Base-by-base conservation (phyloP, 1,140 invertebrate species). In the Pogonomyrmex barbatus region DNA sequence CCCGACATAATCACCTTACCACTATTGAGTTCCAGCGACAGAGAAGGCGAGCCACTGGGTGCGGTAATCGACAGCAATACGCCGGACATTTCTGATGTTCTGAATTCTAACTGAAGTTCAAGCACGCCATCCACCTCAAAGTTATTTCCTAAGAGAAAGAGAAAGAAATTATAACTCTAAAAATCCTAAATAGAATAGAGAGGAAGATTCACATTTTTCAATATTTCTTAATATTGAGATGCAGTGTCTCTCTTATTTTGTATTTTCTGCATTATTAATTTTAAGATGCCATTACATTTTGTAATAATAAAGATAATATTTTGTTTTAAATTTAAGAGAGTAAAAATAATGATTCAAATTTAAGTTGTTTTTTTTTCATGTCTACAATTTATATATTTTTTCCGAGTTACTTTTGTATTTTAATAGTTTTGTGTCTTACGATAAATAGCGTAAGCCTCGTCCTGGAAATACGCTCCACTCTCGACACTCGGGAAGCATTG, bases 401-500 rank as follows among this genome's bases (percentile, higher is more conserved):
- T 17, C 33, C 10, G 42, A 75, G 5, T 12, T 56, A 4, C 9
- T 39, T 1, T n/a, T 52, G 12, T 33, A 2, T 39, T 39, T 54
- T 39, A 58, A 4, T 52, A 52, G 77, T 86, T 84, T 39, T 39
- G 58, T 39, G 9, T 94, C 96, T 96, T 95, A 98, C 98, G 97
- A 92, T 98, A 98, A 63, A 98, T 95, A 33, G 97, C 98, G 94
- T 97, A 98, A 4, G 97, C 97, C 92, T 97, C 97, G 47, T 97
- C 97, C 17, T 97, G 96, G 92, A 99, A 99, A 93, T 97, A 98
- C 0, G 97, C 98, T 63, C 98, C 98, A 65, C 96, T 96, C 93
- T 99, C 98, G 4, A 99, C 97, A 58, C 96, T 96, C 0, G 97
- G 97, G 92, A 98, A 99, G 94, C 98, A 99, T 90, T 98, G 97